A percentile compares a stretch with the other conserved stretches of the same genome.
phyloP scores from a whole-genome alignment of 2,113 vertebrate species.

The Epinephelus fuscoguttatus region DNA sequence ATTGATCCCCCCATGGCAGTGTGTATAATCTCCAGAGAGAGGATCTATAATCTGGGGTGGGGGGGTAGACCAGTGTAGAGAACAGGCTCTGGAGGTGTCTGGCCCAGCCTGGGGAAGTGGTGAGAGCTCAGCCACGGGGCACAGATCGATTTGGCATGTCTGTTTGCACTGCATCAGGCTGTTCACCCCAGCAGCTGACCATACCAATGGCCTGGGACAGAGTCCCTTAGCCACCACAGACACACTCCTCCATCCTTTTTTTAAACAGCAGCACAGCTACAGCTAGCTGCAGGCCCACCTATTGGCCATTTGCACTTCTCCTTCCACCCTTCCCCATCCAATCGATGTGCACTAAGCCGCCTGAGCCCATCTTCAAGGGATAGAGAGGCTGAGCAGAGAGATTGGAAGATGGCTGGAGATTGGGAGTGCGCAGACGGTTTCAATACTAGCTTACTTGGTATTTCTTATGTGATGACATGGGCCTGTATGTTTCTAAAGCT shows the following conservation, averaged over 20 bases:
- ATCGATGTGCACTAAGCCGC: slow-evolving; percentile 75
- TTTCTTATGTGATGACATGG: slow-evolving; percentile 53
- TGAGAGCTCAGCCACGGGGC: slow-evolving; percentile 74
- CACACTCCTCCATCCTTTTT: slow-evolving; percentile 58
- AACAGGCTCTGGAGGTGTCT: slow-evolving; percentile 67
- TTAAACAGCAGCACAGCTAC: slow-evolving; percentile 48
- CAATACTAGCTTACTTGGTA: slow-evolving; percentile 56
- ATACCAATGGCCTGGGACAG: slow-evolving; percentile 64
- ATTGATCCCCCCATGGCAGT: slow-evolving; percentile 78
- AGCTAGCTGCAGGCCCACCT: slow-evolving; percentile 60
- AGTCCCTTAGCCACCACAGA: slow-evolving; percentile 44
- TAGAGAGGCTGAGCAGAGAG: slow-evolving; percentile 65
- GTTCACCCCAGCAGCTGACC: slow-evolving; percentile 56
- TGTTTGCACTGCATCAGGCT: slow-evolving; percentile 49
- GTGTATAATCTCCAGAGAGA: slow-evolving; percentile 79
- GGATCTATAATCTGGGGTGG: slow-evolving; percentile 70
- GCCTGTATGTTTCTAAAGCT: slow-evolving; percentile 45
- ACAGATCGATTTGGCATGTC: slow-evolving; percentile 74
- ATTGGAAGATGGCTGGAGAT: slow-evolving; percentile 54
- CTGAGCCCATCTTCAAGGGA: slow-evolving; percentile 70
- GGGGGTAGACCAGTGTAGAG: slow-evolving; percentile 47
- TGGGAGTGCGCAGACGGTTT: slow-evolving; percentile 50
- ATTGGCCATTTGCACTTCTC: slow-evolving; percentile 53
- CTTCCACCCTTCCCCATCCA: slow-evolving; percentile 55
- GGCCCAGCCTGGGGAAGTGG: slow-evolving; percentile 50